A percentile compares a stretch with the other conserved stretches of the same genome.
Conservation (phyloP, 2,888 invertebrate genomes). For the Scelioninae gen. 1 region DNA sequence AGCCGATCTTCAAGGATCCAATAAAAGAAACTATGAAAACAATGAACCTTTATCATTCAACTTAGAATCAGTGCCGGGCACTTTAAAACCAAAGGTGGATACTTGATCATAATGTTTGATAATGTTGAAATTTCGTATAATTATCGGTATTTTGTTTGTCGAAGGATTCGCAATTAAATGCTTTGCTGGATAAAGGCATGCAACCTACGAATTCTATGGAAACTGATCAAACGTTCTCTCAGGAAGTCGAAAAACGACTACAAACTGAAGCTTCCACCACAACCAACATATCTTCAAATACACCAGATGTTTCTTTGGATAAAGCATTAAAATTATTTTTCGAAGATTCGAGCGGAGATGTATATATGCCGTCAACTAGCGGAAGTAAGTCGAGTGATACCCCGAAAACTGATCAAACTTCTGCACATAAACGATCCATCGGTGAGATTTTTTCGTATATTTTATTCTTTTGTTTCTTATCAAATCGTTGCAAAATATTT, state of each 20-base stretch:
- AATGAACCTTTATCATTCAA: no score
- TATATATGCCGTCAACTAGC: slow-evolving; percentile 47
- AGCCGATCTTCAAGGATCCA: no score
- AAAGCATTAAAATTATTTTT: slow-evolving; percentile 14
- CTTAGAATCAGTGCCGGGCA: slow-evolving; percentile 3
- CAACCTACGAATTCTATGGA: slow-evolving; percentile 4
- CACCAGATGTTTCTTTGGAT: slow-evolving; percentile 6
- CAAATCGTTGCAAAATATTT: no score
- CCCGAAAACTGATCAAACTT: slow-evolving; percentile 5
- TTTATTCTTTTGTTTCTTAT: no score
- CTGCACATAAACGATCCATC: slow-evolving; percentile 29
- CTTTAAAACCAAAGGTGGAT: slow-evolving; percentile 14
- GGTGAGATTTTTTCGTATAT: slow-evolving; percentile 24
- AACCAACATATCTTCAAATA: not conserved
- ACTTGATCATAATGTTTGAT: not conserved
- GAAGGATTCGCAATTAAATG: slow-evolving; percentile 24
- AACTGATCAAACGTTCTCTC: slow-evolving; percentile 4
- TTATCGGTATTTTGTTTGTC: not conserved
- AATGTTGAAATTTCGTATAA: not conserved
- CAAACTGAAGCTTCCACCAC: not conserved
- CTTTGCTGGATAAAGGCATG: slow-evolving; percentile 27
- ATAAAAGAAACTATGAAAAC: no score
- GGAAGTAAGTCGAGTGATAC: not conserved
- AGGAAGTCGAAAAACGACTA: slow-evolving; percentile 6
- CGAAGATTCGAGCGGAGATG: slow-evolving; percentile 2